Base-by-base conservation (phyloP, 2,888 invertebrate species). In the Gymnosoma rotundatum region DNA sequence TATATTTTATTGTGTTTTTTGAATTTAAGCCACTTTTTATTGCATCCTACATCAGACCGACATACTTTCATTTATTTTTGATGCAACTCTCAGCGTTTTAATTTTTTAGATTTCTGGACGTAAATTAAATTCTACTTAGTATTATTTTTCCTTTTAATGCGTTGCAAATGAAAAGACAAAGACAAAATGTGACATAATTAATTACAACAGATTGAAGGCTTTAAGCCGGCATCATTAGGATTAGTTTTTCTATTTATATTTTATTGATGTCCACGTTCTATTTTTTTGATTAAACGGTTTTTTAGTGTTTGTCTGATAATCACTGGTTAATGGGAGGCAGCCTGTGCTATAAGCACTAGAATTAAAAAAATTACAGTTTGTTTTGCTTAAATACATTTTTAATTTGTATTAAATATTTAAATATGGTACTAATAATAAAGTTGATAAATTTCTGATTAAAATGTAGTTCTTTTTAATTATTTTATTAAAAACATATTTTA, bases 91-190 rank as follows among this genome's bases (percentile, higher is more conserved):
- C 36, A 38, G 61, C 63, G 64, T 42, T 83, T 83, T 74, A 78
- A 69, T 74, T 83, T 83, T 73, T 61, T 50, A 61, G 78, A 78
- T 78, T 78, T 74, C 66, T 69, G 67, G 32, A 64, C 20, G 54
- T 73, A 78, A 69, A 69, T 83, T 56, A 58, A 73, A 73, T 83
- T 78, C 72, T 74, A 63, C 78, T 78, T 69, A 50, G 32, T 52
- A 69, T 67, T 73, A 56, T 56, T 56, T 67, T 56, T n/a, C 52
- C 25, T 54, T 42, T 58, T 36, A 63, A 54, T 25, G 21, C 36
- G 56, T 69, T 78, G 18, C 32, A 18, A 64, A 52, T 56, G 56
- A 50, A 18, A 32, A 32, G 12, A 20, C 10, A 64, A 52, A 50
- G 56, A 50, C 16, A 32, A 74, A 79, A 66, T 66, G 56, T 73